phyloP scores from a whole-genome alignment of 2,888 invertebrate genomes.

The Nemapogon koenigi region DNA sequence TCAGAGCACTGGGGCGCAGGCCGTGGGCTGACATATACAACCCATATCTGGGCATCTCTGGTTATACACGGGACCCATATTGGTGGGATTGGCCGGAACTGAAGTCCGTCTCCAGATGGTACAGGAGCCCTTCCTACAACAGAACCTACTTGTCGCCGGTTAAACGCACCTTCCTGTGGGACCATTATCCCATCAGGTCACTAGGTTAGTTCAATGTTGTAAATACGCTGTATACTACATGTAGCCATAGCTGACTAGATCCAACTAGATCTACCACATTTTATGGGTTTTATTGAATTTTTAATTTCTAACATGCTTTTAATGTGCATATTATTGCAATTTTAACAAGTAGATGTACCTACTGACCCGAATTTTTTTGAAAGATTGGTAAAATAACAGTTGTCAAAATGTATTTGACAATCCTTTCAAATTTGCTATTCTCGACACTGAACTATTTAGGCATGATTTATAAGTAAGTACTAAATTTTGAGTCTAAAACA shows the following conservation, averaged over 20 bases:
- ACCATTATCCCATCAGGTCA: conserved; percentile 88
- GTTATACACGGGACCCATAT: conserved; percentile 87
- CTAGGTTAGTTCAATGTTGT: conserved; percentile 73
- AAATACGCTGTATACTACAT: not conserved
- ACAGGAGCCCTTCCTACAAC: conserved; percentile 78
- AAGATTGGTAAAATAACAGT: no score
- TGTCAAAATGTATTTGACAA: no score
- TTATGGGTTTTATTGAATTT: not conserved
- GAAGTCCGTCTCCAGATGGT: conserved; percentile 76
- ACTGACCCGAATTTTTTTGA: no score
- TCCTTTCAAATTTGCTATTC: no score
- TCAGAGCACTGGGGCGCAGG: conserved; percentile 67
- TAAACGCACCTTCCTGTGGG: conserved; percentile 91
- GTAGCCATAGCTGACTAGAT: not conserved
- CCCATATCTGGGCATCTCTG: conserved; percentile 77
- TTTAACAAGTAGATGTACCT: conserved; percentile 53
- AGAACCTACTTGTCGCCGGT: conserved; percentile 89
- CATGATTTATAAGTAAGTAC: no score
- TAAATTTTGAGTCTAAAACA: no score
- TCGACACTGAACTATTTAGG: no score
- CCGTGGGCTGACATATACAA: conserved; percentile 76
- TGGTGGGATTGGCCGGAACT: conserved; percentile 87
- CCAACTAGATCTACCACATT: not conserved
- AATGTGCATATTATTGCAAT: conserved; percentile 54
- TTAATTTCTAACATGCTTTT: no score